These are phyloP conservation scores for Andrena fulva DNA, from an alignment of 2,888 invertebrate genomes.

Conservation along the genomic window DNA sequence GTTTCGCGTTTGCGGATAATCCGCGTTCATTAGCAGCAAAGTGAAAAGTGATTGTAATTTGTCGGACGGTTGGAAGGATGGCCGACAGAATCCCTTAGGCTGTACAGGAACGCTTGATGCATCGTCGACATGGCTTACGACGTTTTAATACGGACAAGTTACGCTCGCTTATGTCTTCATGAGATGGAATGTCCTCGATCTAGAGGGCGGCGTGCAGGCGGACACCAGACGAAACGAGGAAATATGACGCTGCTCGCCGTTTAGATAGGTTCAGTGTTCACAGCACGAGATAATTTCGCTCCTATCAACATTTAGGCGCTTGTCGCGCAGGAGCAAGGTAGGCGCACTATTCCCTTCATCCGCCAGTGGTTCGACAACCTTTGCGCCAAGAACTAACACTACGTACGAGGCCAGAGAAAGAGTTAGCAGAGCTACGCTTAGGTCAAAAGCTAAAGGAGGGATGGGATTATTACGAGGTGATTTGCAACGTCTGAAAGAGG, in stretches of 20 bases:
- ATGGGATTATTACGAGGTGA: constrained; percentile 60
- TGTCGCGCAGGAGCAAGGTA: neutral
- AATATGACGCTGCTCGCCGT: constrained; percentile 26
- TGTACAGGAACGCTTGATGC: constrained; percentile 57
- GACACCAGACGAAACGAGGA: constrained; percentile 31
- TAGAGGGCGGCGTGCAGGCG: constrained; percentile 28
- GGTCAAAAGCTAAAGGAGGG: constrained; percentile 34
- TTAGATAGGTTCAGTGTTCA: neutral
- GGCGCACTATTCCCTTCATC: neutral
- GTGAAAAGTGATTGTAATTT: constrained; percentile 67
- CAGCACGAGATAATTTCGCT: neutral
- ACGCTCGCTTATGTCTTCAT: constrained; percentile 71
- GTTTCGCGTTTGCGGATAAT: constrained; percentile 42
- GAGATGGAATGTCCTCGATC: constrained; percentile 55
- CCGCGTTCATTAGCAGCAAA: constrained; percentile 59
- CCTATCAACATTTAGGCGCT: neutral
- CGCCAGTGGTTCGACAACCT: neutral
- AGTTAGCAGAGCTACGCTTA: constrained; percentile 13
- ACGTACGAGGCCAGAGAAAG: neutral
- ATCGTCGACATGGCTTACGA: constrained; percentile 66
- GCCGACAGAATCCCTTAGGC: constrained; percentile 64
- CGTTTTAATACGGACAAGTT: constrained; percentile 71
- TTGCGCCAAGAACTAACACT: neutral
- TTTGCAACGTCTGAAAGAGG: constrained; percentile 56
- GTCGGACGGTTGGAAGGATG: constrained; percentile 46